These are phyloP conservation scores for Malurus melanocephalus DNA, from an alignment of 2,113 vertebrate species.

Conservation along the genomic window DNA sequence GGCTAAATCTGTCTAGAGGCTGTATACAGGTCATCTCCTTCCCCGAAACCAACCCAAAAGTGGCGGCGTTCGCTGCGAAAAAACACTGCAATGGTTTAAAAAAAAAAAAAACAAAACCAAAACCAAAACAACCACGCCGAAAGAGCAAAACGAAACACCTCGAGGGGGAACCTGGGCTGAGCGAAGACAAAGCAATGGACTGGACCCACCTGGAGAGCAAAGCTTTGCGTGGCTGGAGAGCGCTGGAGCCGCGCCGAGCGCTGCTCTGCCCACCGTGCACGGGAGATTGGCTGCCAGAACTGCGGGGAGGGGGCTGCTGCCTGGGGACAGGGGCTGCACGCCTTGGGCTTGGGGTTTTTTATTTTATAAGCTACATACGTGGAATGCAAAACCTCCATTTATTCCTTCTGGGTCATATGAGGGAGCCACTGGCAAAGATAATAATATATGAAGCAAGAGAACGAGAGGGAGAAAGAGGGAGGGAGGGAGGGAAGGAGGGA, in stretches of 20 bases:
- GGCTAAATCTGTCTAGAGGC: neutral
- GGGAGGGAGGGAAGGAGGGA: constrained; percentile 22
- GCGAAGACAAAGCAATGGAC: constrained; percentile 64
- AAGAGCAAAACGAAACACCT: constrained; percentile 9
- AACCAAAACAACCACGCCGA: neutral
- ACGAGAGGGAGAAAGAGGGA: constrained; percentile 34
- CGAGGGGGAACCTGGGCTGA: constrained; percentile 41
- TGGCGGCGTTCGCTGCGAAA: neutral
- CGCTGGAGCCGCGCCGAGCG: constrained; percentile 51
- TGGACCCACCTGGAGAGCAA: constrained; percentile 76
- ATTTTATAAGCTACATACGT: constrained; percentile 50
- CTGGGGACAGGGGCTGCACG: neutral
- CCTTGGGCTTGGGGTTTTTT: neutral
- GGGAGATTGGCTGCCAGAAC: constrained; percentile 63
- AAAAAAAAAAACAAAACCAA: neutral
- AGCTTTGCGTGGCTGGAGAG: constrained; percentile 57
- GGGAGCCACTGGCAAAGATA: constrained; percentile 74
- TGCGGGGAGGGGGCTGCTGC: constrained; percentile 23
- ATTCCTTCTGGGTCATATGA: constrained; percentile 74
- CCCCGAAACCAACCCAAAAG: constrained; percentile 4
- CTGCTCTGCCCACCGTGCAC: constrained; percentile 60
- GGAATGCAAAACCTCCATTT: constrained; percentile 47
- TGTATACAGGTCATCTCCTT: neutral
- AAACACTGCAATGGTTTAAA: neutral
- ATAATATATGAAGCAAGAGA: constrained; percentile 70